Base-by-base conservation (phyloP, 2,113 vertebrate species). In the Bostrychus sinensis region DNA sequence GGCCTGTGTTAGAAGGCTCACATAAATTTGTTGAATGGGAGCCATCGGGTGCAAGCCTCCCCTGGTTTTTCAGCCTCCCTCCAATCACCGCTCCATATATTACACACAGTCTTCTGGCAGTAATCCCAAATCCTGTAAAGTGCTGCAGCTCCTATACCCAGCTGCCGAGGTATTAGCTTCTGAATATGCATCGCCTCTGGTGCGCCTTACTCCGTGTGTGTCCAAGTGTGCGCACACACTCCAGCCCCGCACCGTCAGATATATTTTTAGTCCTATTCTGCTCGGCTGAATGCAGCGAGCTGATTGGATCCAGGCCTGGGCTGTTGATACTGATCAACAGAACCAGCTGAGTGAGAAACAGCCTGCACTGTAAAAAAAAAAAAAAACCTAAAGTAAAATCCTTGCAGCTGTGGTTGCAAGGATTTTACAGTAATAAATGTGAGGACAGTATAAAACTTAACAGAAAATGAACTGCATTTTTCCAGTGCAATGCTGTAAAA, bases 301-400 rank as follows among this genome's bases (percentile, higher is more conserved):
- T 83, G 88, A 90, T 82, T 86, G 85, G 78, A 86, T 76, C 73
- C 84, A 84, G 82, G 82, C 72, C 77, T 66, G 46, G 57, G 74
- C 81, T 66, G 80, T 64, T 84, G 82, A 86, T 80, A 69, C 72
- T 73, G 68, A 82, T 87, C 83, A 81, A 81, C 81, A 78, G 67
- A 85, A 82, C 56, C 78, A 79, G 76, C 75, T 70, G 77, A 83
- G 75, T 75, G 79, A 69, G 75, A 77, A 76, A 72, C 66, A 70
- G 67, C 66, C 71, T 71, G n/a, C n/a, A n/a, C n/a, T n/a, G n/a
- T n/a, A n/a, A n/a, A n/a, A n/a, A n/a, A n/a, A n/a, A n/a, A n/a
- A n/a, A n/a, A n/a, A n/a, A n/a, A n/a, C n/a, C n/a, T n/a, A n/a
- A n/a, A n/a, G n/a, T n/a, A n/a, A n/a, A 69, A 74, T 30, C 57